Evolutionary conservation across 2,888 invertebrate species (phyloP).

Genomic region (Agonopterix heracliana): DNA sequence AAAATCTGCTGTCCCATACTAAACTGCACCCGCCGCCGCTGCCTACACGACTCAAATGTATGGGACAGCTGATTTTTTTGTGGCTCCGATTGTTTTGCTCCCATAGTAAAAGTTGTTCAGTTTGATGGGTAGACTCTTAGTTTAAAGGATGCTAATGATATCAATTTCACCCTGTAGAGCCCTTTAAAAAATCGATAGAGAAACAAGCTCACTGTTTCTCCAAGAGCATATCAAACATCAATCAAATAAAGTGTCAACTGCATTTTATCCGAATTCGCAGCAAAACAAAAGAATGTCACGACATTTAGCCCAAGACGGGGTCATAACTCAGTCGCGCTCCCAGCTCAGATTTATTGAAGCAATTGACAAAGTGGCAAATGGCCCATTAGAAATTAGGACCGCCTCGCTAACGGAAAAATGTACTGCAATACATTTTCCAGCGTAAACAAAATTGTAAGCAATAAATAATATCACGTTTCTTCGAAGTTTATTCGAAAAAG

Average conservation of each 20-base stretch:
- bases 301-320: conserved; percentile 58
- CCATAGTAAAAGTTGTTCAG: too few species aligned
- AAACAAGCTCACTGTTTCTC: too few species aligned
- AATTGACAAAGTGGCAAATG: conserved; percentile 78
- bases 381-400: conserved; percentile 76
- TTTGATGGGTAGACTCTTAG: too few species aligned
- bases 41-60: too few species aligned
- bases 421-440: conserved; percentile 60
- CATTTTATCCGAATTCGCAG: conserved; percentile 20
- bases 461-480: conserved; percentile 55
- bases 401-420: conserved; percentile 61
- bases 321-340: conserved; percentile 55
- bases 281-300: conserved; percentile 64
- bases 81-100: too few species aligned
- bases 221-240: too few species aligned
- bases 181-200: too few species aligned
- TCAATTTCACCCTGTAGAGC: too few species aligned
- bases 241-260: background rate
- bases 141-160: too few species aligned
- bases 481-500: conserved; percentile 7
- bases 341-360: conserved; percentile 73
- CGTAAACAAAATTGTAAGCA: conserved; percentile 66
- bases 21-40: too few species aligned
- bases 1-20: too few species aligned
- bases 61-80: too few species aligned